Conservation (phyloP, 2,113 vertebrate species). For the Podarcis cretensis region DNA sequence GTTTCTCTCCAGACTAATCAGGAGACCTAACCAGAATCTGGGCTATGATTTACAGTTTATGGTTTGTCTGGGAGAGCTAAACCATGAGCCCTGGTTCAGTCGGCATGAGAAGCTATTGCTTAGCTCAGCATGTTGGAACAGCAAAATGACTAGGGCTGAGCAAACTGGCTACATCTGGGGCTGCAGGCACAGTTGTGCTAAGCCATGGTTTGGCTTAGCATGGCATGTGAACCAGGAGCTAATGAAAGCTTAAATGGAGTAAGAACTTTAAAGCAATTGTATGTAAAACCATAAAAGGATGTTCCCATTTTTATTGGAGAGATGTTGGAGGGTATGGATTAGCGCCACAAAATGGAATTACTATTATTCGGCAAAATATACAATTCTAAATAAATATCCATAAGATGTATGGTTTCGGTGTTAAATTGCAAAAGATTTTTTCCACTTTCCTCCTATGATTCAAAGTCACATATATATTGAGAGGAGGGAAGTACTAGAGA, state of each 20-base stretch:
- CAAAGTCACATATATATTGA: neutral
- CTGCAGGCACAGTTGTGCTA: neutral
- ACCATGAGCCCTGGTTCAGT: too few species aligned
- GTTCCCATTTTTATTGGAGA: too few species aligned
- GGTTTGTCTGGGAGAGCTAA: too few species aligned
- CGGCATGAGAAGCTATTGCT: too few species aligned
- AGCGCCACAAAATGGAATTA: neutral
- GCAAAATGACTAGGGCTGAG: too few species aligned
- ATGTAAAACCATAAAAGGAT: too few species aligned
- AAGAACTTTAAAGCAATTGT: neutral
- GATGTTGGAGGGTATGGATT: neutral
- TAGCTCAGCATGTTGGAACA: too few species aligned
- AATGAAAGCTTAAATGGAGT: neutral
- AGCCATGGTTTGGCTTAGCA: neutral
- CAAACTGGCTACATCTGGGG: too few species aligned
- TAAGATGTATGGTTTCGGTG: neutral
- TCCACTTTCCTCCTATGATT: constrained; percentile 32
- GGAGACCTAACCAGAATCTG: too few species aligned
- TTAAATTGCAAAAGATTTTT: constrained; percentile 1
- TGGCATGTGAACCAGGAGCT: neutral
- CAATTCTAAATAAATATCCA: constrained; percentile 1
- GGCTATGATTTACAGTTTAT: too few species aligned
- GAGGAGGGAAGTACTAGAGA: constrained; percentile 26
- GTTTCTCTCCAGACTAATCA: too few species aligned
- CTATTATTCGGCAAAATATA: neutral